A percentile compares a stretch with the other conserved stretches of the same genome.
phyloP scores from a whole-genome alignment of 2,113 vertebrate genomes.

The Manacus vitellinus region DNA sequence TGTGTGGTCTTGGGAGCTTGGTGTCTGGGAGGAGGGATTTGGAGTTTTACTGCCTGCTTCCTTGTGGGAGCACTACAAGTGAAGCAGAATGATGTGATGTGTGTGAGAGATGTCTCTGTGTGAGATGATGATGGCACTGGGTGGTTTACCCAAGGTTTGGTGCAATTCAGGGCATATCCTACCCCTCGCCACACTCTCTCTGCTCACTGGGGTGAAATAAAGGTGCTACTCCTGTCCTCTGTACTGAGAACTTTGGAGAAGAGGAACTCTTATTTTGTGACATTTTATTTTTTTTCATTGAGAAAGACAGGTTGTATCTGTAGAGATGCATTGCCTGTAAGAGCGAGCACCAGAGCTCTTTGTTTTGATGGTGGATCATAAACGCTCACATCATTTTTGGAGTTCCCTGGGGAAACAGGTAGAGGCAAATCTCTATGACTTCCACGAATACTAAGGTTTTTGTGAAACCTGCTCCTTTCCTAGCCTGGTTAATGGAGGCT shows the following conservation, averaged over 20 bases:
- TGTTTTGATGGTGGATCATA: neutral
- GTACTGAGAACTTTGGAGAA: neutral
- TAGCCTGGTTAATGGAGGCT: neutral
- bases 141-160: neutral
- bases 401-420: neutral
- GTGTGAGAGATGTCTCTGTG: neutral
- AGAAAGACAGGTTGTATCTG: neutral
- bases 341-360: neutral
- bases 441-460: neutral
- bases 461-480: neutral
- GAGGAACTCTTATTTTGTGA: neutral
- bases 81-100: neutral
- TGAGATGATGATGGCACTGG: rapidly evolving
- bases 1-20: neutral
- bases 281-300: neutral
- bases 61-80: neutral
- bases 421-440: neutral
- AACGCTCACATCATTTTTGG: neutral
- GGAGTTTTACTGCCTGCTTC: neutral
- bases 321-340: neutral
- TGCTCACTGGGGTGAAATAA: neutral
- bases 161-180: neutral
- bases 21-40: neutral
- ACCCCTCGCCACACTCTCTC: neutral
- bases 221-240: neutral